phyloP scores from a whole-genome alignment of 2,888 invertebrate genomes.

The Octodonta nipae region DNA sequence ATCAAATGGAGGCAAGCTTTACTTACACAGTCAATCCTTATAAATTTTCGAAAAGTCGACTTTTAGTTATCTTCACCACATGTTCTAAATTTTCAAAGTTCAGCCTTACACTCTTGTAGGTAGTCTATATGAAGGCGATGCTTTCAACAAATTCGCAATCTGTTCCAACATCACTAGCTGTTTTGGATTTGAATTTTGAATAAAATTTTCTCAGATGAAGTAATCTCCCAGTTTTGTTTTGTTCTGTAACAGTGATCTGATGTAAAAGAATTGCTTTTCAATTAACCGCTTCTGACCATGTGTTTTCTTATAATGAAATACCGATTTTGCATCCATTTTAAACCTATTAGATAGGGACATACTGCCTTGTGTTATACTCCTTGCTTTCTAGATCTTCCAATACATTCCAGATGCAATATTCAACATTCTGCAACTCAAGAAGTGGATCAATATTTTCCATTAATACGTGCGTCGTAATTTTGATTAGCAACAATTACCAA shows the following conservation, averaged over 20 bases:
- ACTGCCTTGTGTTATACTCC: constrained; percentile 55
- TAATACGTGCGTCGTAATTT: constrained; percentile 43
- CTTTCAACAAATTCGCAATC: constrained; percentile 42
- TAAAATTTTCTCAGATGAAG: constrained; percentile 53
- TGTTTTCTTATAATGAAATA: constrained; percentile 50
- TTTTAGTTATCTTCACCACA: too few relatives aligned
- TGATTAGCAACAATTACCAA: constrained; percentile 62
- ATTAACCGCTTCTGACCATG: constrained; percentile 46
- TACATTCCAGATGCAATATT: constrained; percentile 62
- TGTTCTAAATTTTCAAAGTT: too few relatives aligned
- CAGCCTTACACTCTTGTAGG: too few relatives aligned
- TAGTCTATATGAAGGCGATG: constrained; percentile 37
- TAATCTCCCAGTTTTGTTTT: constrained; percentile 36
- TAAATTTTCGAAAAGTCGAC: too few relatives aligned
- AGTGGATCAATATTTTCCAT: constrained; percentile 39
- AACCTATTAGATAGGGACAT: constrained; percentile 41
- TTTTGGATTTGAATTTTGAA: constrained; percentile 41
- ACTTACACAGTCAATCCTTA: too few relatives aligned
- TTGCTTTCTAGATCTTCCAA: constrained; percentile 54
- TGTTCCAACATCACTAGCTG: constrained; percentile 40
- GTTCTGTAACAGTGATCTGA: constrained; percentile 35
- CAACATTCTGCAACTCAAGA: constrained; percentile 40
- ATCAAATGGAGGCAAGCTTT: too few relatives aligned
- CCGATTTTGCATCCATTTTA: constrained; percentile 48
- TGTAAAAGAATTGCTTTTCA: constrained; percentile 46